Percentiles rank a stretch among this genome's conserved stretches.
phyloP scores from a whole-genome alignment of 2,797 vertebrate species.

The Poecilia gillii region DNA sequence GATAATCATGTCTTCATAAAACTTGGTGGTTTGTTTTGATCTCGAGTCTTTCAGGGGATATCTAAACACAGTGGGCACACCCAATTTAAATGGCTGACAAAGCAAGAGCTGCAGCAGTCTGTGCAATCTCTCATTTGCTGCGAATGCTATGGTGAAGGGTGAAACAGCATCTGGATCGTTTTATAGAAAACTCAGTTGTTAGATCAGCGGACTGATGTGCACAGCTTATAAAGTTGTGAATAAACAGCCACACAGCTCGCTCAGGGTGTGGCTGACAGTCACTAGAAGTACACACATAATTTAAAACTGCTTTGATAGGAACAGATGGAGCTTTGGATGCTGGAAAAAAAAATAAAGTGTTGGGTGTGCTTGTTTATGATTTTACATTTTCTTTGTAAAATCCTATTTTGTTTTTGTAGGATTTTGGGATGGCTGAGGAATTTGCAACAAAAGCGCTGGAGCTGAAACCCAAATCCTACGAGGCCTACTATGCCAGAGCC shows the following conservation, averaged over 20 bases:
- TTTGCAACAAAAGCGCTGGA: slow-evolving; percentile 97
- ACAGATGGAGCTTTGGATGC: neutral
- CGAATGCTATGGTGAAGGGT: neutral
- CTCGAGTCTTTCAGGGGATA: neutral
- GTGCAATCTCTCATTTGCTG: neutral
- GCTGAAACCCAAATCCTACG: slow-evolving; percentile 96
- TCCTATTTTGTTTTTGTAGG: slow-evolving; percentile 75
- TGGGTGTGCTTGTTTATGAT: neutral
- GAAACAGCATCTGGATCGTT: neutral
- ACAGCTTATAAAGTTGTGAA: neutral
- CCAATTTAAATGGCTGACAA: neutral
- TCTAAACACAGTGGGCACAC: neutral
- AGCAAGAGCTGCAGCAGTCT: neutral
- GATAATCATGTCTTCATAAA: neutral
- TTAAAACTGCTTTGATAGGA: neutral
- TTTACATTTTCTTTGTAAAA: neutral
- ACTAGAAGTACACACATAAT: neutral
- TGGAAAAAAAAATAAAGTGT: neutral
- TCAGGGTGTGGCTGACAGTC: neutral
- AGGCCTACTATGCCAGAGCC: slow-evolving; percentile 97
- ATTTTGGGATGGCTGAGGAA: slow-evolving; percentile 98
- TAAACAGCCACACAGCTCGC: neutral
- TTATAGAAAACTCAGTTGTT: neutral
- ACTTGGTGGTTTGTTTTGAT: neutral
- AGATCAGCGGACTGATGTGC: neutral